Conservation (phyloP, 2,888 invertebrate species). For the Trichogramma dendrolimi region DNA sequence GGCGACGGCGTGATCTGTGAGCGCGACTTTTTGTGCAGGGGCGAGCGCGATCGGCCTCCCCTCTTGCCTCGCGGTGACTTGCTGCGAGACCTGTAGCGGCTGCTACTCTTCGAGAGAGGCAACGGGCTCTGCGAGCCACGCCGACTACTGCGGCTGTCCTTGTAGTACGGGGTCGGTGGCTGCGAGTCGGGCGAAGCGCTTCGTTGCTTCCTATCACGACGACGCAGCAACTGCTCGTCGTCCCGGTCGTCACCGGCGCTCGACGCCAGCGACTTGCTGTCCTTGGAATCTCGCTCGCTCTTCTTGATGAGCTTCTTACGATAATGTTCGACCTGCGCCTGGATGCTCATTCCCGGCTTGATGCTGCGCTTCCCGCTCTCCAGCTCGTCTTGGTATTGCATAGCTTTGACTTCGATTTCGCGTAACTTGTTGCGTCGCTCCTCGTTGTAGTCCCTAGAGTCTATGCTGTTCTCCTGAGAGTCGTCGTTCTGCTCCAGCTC, state of each 20-base stretch:
- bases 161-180: constrained; percentile 36
- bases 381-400: constrained; percentile 93
- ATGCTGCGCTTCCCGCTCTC: constrained; percentile 76
- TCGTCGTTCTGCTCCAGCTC: constrained; percentile 60
- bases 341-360: constrained; percentile 70
- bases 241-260: constrained; percentile 44
- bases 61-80: constrained; percentile 51
- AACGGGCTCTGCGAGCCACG: constrained; percentile 42
- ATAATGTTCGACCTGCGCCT: constrained; percentile 86
- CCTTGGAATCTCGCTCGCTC: constrained; percentile 50
- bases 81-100: constrained; percentile 48
- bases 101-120: constrained; percentile 38
- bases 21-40: constrained; percentile 36
- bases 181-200: constrained; percentile 48
- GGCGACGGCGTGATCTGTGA: constrained; percentile 47
- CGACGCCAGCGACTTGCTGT: constrained; percentile 35
- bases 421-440: constrained; percentile 72
- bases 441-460: constrained; percentile 60
- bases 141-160: constrained; percentile 45
- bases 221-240: constrained; percentile 37
- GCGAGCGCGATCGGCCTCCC: constrained; percentile 48
- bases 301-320: constrained; percentile 82
- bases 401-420: constrained; percentile 91
- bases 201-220: constrained; percentile 45
- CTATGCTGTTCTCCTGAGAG: constrained; percentile 53